Evolutionary conservation across 1,140 invertebrate genomes (phyloP).

Genomic region (Aphidius gifuensis): DNA sequence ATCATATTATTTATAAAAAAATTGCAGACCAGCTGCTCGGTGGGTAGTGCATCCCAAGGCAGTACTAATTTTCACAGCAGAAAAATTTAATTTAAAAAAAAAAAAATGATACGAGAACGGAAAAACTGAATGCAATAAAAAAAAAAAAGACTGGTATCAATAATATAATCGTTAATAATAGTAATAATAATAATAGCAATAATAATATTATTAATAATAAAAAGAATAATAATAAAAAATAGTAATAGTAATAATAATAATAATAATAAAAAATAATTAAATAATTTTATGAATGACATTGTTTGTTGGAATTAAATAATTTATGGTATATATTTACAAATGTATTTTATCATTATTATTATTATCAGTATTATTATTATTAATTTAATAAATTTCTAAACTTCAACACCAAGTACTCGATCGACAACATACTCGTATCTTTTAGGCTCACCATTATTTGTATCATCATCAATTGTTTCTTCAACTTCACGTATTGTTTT

Average conservation of each 20-base stretch:
- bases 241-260: conserved; percentile 24
- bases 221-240: conserved; percentile 36
- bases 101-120: no score
- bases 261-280: conserved; percentile 30
- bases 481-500: conserved; percentile 5
- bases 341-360: conserved; percentile 20
- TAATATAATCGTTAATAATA: conserved; percentile 10
- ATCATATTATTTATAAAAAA: conserved; percentile 6
- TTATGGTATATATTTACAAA: conserved; percentile 34
- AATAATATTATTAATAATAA: conserved; percentile 19
- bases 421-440: conserved; percentile 69
- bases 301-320: conserved; percentile 42
- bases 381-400: conserved; percentile 40
- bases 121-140: conserved; percentile 7
- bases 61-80: conserved; percentile 19
- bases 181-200: conserved; percentile 34
- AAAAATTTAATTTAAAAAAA: neutral
- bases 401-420: conserved; percentile 66
- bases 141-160: conserved; percentile 22
- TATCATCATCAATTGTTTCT: conserved; percentile 30
- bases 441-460: conserved; percentile 50
- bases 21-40: conserved; percentile 53
- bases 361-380: conserved; percentile 11
- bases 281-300: conserved; percentile 17
- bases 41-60: conserved; percentile 39